These are phyloP conservation scores for Anableps anableps DNA, from an alignment of 2,797 vertebrate genomes.

Conservation along the genomic window DNA sequence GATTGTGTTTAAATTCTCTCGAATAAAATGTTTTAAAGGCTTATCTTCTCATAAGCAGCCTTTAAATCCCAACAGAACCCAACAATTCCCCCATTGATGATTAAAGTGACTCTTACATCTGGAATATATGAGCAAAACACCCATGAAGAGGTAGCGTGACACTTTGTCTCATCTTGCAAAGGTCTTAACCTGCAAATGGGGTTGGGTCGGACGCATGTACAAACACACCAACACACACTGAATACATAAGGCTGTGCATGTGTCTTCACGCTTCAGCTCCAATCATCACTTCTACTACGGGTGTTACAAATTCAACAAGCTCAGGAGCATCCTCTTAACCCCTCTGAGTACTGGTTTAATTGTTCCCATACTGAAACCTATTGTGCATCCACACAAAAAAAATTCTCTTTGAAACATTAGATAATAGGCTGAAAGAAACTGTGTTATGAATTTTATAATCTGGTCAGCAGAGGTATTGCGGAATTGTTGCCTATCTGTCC, in stretches of 20 bases:
- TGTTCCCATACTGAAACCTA: constrained; percentile 11
- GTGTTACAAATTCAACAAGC: constrained; percentile 14
- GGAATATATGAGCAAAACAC: constrained; percentile 33
- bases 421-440: neutral
- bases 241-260: constrained; percentile 32
- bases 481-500: constrained; percentile 6
- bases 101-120: constrained; percentile 22
- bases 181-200: constrained; percentile 47
- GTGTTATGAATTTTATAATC: neutral
- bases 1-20: constrained; percentile 1
- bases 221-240: constrained; percentile 24
- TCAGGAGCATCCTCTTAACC: constrained; percentile 41
- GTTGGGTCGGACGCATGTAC: constrained; percentile 48
- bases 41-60: constrained; percentile 33
- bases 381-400: neutral
- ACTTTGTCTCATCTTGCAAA: constrained; percentile 40
- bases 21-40: constrained; percentile 37
- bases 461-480: constrained; percentile 2
- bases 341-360: neutral
- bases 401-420: neutral
- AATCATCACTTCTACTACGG: constrained; percentile 14
- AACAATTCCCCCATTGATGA: neutral
- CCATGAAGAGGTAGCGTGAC: constrained; percentile 47
- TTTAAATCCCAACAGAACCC: neutral
- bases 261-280: constrained; percentile 46